Conservation (phyloP, 2,797 vertebrate genomes). For the Crax fasciolata region DNA sequence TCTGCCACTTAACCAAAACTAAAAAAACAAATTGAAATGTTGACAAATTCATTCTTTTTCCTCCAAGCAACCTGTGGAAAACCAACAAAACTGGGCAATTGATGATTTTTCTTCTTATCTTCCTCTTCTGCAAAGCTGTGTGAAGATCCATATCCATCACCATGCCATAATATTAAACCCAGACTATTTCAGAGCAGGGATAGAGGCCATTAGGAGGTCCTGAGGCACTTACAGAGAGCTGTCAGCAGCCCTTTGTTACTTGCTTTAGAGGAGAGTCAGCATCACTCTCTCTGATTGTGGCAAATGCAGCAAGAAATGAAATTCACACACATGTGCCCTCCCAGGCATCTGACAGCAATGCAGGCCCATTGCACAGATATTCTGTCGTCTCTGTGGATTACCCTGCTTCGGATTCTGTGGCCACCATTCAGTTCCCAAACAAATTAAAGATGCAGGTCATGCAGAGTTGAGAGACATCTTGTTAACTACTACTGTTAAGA, state of each 20-base stretch:
- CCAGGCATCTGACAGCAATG: neutral
- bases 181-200: neutral
- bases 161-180: neutral
- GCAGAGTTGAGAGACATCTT: neutral
- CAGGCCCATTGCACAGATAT: neutral
- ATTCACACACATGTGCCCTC: neutral
- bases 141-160: neutral
- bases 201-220: neutral
- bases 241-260: neutral
- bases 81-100: neutral
- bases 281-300: fast-evolving
- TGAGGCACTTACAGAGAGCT: fast-evolving
- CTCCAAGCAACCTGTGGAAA: neutral
- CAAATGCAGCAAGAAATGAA: neutral
- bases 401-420: fast-evolving
- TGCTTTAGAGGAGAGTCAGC: neutral
- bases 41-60: neutral
- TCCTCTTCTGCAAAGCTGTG: neutral
- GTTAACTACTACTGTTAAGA: neutral
- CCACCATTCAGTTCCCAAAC: neutral
- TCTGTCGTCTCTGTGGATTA: neutral
- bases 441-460: neutral
- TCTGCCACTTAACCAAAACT: neutral
- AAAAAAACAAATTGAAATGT: neutral
- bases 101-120: neutral